These are phyloP conservation scores for Julus scandinavius DNA, from an alignment of 2,888 invertebrate genomes.

Conservation along the genomic window DNA sequence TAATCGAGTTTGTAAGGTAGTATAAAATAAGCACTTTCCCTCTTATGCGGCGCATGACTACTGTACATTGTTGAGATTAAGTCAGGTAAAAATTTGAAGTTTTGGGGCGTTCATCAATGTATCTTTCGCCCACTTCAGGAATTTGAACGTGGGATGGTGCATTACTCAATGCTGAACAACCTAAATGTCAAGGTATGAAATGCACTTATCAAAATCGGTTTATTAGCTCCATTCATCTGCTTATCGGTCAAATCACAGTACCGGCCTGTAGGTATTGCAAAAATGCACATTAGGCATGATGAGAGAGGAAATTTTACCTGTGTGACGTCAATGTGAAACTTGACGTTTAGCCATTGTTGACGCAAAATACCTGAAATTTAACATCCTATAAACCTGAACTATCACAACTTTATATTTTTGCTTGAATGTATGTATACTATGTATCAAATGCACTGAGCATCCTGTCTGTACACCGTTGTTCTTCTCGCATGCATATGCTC, in stretches of 20 bases:
- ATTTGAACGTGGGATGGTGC: background rate
- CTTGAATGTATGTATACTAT: background rate
- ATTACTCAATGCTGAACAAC: constrained; percentile 9
- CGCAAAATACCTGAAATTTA: background rate
- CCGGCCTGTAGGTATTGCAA: background rate
- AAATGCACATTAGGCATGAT: background rate
- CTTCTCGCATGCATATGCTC: background rate
- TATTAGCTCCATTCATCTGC: constrained; percentile 12
- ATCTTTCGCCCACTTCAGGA: background rate
- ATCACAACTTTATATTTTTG: background rate
- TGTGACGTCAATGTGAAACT: background rate
- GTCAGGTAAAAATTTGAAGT: background rate
- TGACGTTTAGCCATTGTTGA: background rate
- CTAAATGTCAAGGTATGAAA: constrained; percentile 18
- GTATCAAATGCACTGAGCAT: no score
- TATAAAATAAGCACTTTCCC: background rate
- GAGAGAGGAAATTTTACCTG: background rate
- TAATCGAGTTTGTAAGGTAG: background rate
- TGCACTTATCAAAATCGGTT: background rate
- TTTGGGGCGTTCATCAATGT: background rate
- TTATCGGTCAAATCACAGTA: constrained; percentile 4
- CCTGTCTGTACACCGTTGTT: background rate
- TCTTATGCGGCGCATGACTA: background rate
- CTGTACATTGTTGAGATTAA: background rate
- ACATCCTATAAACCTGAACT: background rate